Evolutionary conservation across 2,888 invertebrate species (phyloP), one percentile per base, ranked within the genome.

Genomic region (Subacronicta megacephala): DNA sequence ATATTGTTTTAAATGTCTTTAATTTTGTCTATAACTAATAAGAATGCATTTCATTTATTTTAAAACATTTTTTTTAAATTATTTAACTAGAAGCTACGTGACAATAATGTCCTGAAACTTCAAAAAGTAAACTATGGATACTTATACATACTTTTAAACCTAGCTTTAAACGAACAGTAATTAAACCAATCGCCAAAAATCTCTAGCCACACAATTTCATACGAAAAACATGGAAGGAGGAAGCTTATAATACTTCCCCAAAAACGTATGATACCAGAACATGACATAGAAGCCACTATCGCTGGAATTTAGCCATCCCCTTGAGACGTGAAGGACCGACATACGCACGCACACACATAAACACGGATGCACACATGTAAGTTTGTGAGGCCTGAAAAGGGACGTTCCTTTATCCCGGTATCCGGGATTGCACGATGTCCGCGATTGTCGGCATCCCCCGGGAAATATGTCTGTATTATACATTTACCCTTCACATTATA

Each of bases 401-500:
- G 62, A 62, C 51, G 62, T 57, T 55, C 50, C 45, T 52, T 53
- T 55, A 63, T 61, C 55, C 57, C 52, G 47, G 46, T 63, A 59
- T 63, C 59, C 62, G 61, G 67, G 74, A 64, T 67, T 50, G 55
- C 53, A 33, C 61, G 41, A 45, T 57, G 57, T 26, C 26, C 44
- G 37, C 66, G 40, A 62, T 63, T 73, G 67, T 62, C 46, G 47
- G 41, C 33, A 17, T 44, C 58, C 56, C 58, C 36, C 42, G 56
- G 70, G 71, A 67, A 67, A 67, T 63, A 63, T 52, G 54, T 23
- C 44, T 42, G 45, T 59, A 61, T 73, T 71, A 62, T 23, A 54
- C 64, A 72, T 63, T 66, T 57, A 73, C 51, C 45, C 50, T 26
- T 41, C 52, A 67, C 67, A 67, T 71, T 71, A 71, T 62, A 55